Evolutionary conservation across 2,113 vertebrate genomes (phyloP), one percentile per base, ranked within the genome.

Genomic region (Agelaius tricolor): DNA sequence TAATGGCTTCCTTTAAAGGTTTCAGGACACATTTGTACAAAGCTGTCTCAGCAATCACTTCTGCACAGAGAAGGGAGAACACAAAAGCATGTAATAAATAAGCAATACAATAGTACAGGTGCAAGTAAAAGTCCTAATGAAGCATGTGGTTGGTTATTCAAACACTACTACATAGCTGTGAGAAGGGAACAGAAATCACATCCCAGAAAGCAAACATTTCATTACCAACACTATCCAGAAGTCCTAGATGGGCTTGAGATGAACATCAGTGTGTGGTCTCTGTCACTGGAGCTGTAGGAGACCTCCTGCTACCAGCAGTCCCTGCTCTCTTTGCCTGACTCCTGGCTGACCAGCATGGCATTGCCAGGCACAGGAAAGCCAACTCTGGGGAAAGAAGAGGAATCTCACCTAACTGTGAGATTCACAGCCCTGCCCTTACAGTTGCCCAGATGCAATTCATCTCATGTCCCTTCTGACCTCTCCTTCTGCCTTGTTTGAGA

Each of bases 11-110:
- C 69, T 98, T 98, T 76, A 99, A 96, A 18, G 99, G 99, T 96
- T 99, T 99, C 97, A 99, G 97, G 16, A 99, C 99, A 57, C 99
- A 98, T 89, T 99, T 99, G 96, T 98, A 99, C 93, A 99, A 90
- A 51, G 99, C 98, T 0, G 98, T 98, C 96, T 99, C 99, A 21
- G 98, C 98, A 10, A 99, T 98, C 31, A 95, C 97, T 86, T 99
- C 99, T 99, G 92, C 72, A 67, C 1, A 33, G 78, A 88, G 7
- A 69, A n/a, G 23, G 6, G 35, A 97, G 44, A 92, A 77, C 15
- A 79, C 39, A 78, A 76, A 78, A 52, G 6, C 31, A 37, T 16
- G 15, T 44, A 1, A 1, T 30, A 62, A n/a, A 90, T 75, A 61
- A 41, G 49, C 63, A 44, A 33, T 47, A 9, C 22, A 17, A 27